Evolutionary conservation across 2,113 vertebrate genomes (phyloP).

Genomic region (Girardinichthys multiradiatus): DNA sequence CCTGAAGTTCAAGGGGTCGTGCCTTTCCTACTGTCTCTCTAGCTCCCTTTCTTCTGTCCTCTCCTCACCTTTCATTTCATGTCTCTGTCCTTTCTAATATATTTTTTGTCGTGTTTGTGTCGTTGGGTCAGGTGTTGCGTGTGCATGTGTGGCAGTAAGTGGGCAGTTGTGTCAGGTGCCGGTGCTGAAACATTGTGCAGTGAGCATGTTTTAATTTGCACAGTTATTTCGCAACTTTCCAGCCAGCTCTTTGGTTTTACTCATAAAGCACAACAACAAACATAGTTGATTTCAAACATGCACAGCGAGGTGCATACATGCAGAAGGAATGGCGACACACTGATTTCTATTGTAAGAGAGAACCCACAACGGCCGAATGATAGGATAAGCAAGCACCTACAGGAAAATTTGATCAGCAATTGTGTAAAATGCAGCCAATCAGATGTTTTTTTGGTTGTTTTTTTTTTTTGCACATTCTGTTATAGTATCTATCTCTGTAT

Average conservation of each 20-base stretch:
- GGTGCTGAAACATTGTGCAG: slow-evolving; percentile 72
- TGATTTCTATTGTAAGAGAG: slow-evolving; percentile 8
- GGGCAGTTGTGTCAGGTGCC: slow-evolving; percentile 64
- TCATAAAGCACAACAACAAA: slow-evolving; percentile 22
- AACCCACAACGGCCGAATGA: not conserved
- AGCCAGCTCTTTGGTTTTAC: slow-evolving; percentile 17
- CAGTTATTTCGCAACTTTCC: slow-evolving; percentile 42
- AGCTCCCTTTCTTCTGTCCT: slow-evolving; percentile 12
- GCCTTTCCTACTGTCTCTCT: slow-evolving; percentile 23
- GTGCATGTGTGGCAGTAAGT: slow-evolving; percentile 37
- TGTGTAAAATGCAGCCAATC: slow-evolving; percentile 10
- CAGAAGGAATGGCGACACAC: slow-evolving; percentile 33
- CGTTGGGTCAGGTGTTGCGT: slow-evolving; percentile 35
- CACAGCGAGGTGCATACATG: slow-evolving; percentile 25
- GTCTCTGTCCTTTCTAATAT: slow-evolving; percentile 21
- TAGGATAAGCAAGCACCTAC: not conserved
- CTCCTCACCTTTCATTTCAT: slow-evolving; percentile 5
- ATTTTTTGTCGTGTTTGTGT: slow-evolving; percentile 42
- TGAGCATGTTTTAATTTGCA: slow-evolving; percentile 73
- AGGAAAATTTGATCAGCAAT: not conserved
- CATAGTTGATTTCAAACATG: slow-evolving; percentile 41
- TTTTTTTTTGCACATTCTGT: slow-evolving; percentile 10
- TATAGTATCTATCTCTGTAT: slow-evolving; percentile 1
- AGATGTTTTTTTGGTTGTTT: slow-evolving; percentile 15
- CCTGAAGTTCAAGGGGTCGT: slow-evolving; percentile 8